Percentiles rank a stretch among this genome's conserved stretches.
These are phyloP conservation scores for Eudemis profundana DNA, from an alignment of 2,888 invertebrate species.

Conservation along the genomic window DNA sequence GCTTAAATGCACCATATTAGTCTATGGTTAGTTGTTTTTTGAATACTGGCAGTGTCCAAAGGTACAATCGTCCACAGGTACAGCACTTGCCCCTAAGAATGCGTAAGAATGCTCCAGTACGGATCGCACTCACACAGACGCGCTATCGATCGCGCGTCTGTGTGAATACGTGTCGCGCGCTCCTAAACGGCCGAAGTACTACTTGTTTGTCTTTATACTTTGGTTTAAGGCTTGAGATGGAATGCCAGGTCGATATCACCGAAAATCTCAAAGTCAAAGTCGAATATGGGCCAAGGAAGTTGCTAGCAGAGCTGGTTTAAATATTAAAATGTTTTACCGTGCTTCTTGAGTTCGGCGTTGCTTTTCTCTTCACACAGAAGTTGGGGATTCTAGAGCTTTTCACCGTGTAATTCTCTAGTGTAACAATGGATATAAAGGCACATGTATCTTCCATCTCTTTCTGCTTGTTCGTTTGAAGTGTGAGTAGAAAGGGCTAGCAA, in stretches of 20 bases:
- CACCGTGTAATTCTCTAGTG: not conserved
- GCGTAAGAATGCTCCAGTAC: no score
- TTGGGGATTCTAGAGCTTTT: not conserved
- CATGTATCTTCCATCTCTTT: not conserved
- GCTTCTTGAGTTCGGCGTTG: conserved; percentile 10
- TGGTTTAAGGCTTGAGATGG: no score
- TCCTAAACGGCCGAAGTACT: no score
- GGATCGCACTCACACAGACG: no score
- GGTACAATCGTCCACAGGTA: no score
- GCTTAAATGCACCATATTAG: no score
- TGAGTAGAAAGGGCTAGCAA: not conserved
- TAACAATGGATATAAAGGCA: not conserved
- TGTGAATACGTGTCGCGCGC: no score
- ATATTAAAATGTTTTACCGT: conserved; percentile 39
- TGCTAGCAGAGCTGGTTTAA: conserved; percentile 36
- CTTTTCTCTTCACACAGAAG: conserved; percentile 7
- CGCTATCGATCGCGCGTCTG: no score
- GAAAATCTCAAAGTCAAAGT: not conserved
- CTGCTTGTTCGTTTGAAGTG: not conserved
- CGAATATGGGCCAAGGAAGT: conserved; percentile 23
- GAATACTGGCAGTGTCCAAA: no score
- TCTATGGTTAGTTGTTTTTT: no score
- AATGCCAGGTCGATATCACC: not conserved
- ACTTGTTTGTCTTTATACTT: no score
- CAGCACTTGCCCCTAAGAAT: no score